A percentile compares a stretch with the other conserved stretches of the same genome.
Conservation (phyloP, 2,797 vertebrate species). For the Zenarchopterus dispar region DNA sequence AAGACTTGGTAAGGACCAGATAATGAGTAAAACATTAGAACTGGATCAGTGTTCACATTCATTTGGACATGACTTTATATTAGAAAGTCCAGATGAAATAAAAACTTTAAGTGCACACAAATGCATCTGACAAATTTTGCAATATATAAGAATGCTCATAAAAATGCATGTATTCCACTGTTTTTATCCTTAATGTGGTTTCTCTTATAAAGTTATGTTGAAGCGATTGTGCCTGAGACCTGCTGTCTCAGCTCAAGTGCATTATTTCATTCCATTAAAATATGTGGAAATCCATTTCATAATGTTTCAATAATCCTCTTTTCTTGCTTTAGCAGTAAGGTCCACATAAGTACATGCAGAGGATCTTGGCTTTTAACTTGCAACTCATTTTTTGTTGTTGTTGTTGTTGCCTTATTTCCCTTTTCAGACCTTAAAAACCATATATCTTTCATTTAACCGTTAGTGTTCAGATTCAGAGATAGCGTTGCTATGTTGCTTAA, state of each 20-base stretch:
- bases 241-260: constrained; percentile 4
- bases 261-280: constrained; percentile 14
- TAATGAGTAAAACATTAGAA: neutral
- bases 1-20: neutral
- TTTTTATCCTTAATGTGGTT: neutral
- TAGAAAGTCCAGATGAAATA: neutral
- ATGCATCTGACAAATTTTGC: neutral
- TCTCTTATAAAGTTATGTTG: constrained; percentile 2
- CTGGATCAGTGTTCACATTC: neutral
- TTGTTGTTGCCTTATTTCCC: constrained; percentile 32
- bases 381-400: constrained; percentile 12
- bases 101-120: neutral
- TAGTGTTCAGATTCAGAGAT: neutral
- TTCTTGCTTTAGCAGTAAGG: constrained; percentile 22
- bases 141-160: neutral
- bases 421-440: constrained; percentile 3
- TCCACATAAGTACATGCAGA: constrained; percentile 27
- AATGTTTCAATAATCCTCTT: constrained; percentile 9
- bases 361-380: constrained; percentile 6
- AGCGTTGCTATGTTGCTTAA: neutral
- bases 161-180: neutral
- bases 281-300: constrained; percentile 14
- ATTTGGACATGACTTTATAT: neutral
- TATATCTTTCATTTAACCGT: constrained; percentile 15
- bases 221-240: neutral